Conservation (phyloP, 2,888 invertebrate genomes). For the Neoitamus cyanurus region DNA sequence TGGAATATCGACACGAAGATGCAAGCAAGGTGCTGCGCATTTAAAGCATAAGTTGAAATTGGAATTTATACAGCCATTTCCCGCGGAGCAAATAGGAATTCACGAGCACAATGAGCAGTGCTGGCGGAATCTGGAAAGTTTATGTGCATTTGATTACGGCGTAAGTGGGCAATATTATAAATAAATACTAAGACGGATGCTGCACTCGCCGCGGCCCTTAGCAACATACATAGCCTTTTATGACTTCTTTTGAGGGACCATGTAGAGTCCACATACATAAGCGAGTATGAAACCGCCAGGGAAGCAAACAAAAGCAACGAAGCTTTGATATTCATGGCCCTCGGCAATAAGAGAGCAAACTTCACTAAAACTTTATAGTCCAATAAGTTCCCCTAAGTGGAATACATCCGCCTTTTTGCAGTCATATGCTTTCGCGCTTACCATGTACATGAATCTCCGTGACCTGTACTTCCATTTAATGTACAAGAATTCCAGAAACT, state of each 20-base stretch:
- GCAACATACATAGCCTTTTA: neutral
- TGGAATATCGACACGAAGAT: neutral
- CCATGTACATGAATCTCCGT: neutral
- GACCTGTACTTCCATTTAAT: neutral
- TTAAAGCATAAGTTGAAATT: neutral
- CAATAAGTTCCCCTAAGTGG: neutral
- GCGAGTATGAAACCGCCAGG: neutral
- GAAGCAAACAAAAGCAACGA: neutral
- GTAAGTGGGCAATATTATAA: constrained; percentile 13
- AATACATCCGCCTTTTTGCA: neutral
- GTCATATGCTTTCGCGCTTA: neutral
- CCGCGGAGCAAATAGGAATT: neutral
- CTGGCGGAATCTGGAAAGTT: neutral
- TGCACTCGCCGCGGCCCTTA: neutral
- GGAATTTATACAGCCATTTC: neutral
- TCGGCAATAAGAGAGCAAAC: neutral
- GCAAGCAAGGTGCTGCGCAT: neutral
- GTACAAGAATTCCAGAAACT: neutral
- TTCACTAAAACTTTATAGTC: neutral
- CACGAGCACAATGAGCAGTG: neutral
- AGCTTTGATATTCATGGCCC: neutral
- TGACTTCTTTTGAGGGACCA: neutral
- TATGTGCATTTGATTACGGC: constrained; percentile 10
- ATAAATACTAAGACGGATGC: neutral
- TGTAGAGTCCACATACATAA: neutral